Evolutionary conservation across 2,797 vertebrate species (phyloP).

Genomic region (Phylloscopus collybita): DNA sequence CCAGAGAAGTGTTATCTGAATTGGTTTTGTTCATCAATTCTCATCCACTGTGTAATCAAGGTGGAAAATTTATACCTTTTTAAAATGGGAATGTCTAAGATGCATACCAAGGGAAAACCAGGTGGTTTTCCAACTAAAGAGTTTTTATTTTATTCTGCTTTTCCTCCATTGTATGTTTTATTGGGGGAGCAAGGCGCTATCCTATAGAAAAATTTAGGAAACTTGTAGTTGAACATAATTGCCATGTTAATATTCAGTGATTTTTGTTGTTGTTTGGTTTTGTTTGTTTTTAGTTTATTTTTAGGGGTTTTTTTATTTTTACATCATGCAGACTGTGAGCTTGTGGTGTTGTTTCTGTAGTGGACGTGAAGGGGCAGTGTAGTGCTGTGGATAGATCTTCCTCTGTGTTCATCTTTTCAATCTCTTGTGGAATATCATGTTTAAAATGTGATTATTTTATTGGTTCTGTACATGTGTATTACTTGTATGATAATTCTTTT

Average conservation of each 20-base stretch:
- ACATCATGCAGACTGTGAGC: not conserved
- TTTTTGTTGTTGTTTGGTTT: not conserved
- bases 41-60: not conserved
- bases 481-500: not conserved
- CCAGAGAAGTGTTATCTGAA: not conserved
- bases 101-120: not conserved
- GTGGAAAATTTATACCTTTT: not conserved
- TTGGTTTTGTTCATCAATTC: not conserved
- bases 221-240: constrained; percentile 5
- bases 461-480: not conserved
- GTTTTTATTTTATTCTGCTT: not conserved
- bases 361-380: constrained; percentile 78
- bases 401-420: not conserved
- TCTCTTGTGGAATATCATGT: not conserved
- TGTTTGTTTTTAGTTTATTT: not conserved
- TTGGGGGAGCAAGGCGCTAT: not conserved
- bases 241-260: not conserved
- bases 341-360: constrained; percentile 65
- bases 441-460: not conserved
- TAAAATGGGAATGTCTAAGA: not conserved
- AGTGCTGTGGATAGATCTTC: constrained; percentile 50
- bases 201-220: not conserved
- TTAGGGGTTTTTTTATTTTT: not conserved
- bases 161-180: not conserved
- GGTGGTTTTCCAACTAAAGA: not conserved